phyloP scores from a whole-genome alignment of 2,797 vertebrate species.

The Onychomys arenicola region DNA sequence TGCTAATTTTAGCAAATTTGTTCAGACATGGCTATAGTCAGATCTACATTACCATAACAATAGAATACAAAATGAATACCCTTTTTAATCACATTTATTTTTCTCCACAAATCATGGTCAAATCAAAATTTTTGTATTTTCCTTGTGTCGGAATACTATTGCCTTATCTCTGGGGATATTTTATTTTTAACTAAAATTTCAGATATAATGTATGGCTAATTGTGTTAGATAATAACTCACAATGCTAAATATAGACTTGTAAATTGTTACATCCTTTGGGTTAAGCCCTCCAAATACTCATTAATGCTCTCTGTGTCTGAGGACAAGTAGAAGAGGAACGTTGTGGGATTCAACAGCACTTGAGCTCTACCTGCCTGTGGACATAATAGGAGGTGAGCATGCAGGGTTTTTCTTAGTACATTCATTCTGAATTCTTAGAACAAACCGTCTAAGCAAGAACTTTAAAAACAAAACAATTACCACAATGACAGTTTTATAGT shows the following conservation, averaged over 20 bases:
- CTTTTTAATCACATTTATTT: neutral
- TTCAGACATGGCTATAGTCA: neutral
- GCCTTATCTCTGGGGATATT: neutral
- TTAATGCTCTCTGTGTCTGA: neutral
- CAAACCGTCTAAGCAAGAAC: neutral
- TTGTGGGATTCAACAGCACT: neutral
- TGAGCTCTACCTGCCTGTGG: neutral
- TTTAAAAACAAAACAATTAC: constrained; percentile 28
- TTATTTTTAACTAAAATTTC: constrained; percentile 35
- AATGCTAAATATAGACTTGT: neutral
- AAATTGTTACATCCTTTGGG: neutral
- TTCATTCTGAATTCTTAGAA: neutral
- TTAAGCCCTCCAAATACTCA: neutral
- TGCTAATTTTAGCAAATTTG: neutral
- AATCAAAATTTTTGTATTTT: neutral
- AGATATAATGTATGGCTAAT: neutral
- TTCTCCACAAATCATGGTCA: constrained; percentile 20
- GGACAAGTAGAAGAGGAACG: neutral
- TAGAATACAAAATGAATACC: neutral
- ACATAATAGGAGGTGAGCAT: neutral
- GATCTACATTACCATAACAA: neutral
- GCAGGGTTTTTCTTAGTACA: neutral
- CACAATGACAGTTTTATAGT: neutral
- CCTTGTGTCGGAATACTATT: neutral
- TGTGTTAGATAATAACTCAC: neutral